These are phyloP conservation scores for Neopipo cinnamomea DNA, from an alignment of 2,113 vertebrate genomes.

Conservation along the genomic window DNA sequence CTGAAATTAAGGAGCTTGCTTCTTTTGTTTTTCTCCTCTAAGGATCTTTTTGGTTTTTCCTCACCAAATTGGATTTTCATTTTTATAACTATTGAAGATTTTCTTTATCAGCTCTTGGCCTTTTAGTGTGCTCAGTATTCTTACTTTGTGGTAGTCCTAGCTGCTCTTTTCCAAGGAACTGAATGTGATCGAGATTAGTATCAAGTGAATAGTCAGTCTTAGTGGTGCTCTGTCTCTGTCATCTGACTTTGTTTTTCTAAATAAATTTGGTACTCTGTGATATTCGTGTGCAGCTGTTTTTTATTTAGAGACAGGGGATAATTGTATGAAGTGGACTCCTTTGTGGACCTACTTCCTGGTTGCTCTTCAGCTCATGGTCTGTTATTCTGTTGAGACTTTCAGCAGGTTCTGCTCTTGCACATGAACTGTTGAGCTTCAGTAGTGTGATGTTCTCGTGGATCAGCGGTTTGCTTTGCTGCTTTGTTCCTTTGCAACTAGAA, in stretches of 20 bases:
- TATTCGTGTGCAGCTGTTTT: fast-evolving
- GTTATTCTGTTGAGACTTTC: not conserved
- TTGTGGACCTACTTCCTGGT: not conserved
- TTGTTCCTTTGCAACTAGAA: not conserved
- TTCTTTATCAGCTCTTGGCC: not conserved
- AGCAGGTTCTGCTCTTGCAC: not conserved
- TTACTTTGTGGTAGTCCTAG: not conserved
- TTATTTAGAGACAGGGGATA: not conserved
- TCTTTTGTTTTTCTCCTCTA: not conserved
- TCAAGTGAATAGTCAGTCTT: not conserved
- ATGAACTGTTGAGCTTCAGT: fast-evolving
- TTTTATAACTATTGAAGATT: not conserved
- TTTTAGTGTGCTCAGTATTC: not conserved
- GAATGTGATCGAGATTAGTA: not conserved
- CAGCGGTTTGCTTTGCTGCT: not conserved
- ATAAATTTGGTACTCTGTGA: not conserved
- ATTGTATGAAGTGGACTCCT: not conserved
- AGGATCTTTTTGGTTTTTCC: not conserved
- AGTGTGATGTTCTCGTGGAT: not conserved
- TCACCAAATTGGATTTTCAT: not conserved
- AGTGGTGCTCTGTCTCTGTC: not conserved
- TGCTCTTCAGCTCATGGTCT: not conserved
- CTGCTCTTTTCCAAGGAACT: not conserved
- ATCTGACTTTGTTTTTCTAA: not conserved
- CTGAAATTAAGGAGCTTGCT: not conserved